These are phyloP conservation scores for Pseudorhombus dupliciocellatus DNA, from an alignment of 2,113 vertebrate genomes.

Conservation along the genomic window DNA sequence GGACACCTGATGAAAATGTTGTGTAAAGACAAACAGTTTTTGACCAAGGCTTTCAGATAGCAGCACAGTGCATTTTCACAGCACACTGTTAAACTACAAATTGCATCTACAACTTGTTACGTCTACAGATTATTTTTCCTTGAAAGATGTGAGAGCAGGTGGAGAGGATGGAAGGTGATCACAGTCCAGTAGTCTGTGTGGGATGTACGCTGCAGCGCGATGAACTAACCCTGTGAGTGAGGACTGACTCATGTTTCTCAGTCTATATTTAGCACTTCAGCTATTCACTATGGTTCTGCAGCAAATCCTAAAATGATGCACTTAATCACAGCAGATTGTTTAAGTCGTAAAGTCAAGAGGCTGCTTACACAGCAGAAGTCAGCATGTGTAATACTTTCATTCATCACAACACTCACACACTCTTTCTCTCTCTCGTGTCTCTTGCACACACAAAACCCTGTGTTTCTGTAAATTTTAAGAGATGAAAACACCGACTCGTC, in stretches of 20 bases:
- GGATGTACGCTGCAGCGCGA: neutral
- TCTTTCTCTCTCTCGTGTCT: too few species aligned
- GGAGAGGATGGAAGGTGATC: slow-evolving; percentile 27
- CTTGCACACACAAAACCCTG: slow-evolving; percentile 4
- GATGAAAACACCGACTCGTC: slow-evolving; percentile 5
- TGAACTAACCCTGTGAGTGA: neutral
- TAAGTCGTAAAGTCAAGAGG: slow-evolving; percentile 8
- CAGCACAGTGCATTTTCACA: slow-evolving; percentile 35
- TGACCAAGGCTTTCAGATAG: slow-evolving; percentile 34
- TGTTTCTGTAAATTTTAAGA: slow-evolving; percentile 18
- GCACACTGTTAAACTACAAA: slow-evolving; percentile 27
- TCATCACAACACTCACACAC: slow-evolving; percentile 7
- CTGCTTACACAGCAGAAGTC: slow-evolving; percentile 6
- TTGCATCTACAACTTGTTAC: slow-evolving; percentile 23
- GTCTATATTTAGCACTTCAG: neutral
- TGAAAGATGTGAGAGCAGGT: slow-evolving; percentile 39
- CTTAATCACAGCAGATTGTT: slow-evolving; percentile 14
- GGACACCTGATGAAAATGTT: slow-evolving; percentile 33
- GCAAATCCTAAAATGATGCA: slow-evolving; percentile 2
- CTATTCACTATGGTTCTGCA: neutral
- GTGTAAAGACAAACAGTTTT: slow-evolving; percentile 39
- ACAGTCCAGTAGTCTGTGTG: slow-evolving; percentile 13
- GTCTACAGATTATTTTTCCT: neutral
- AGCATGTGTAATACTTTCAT: slow-evolving; percentile 23
- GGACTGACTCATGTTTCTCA: neutral